Evolutionary conservation across 2,797 vertebrate genomes (phyloP).

Genomic region (Rhabdomys pumilio): DNA sequence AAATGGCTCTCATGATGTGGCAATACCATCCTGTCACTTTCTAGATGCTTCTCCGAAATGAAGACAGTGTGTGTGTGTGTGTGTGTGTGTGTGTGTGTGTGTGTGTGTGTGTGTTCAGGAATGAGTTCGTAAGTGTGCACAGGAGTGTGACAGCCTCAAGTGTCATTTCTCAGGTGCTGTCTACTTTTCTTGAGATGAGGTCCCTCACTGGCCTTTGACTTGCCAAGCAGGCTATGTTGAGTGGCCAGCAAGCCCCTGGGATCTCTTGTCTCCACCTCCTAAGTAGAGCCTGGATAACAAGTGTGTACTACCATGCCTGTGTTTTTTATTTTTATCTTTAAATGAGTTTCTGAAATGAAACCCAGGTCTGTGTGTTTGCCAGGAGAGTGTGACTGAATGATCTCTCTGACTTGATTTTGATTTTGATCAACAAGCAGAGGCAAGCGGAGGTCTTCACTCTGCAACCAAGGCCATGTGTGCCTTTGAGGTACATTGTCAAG

Average conservation of each 20-base stretch:
- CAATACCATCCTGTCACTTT: neutral
- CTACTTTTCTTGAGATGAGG: neutral
- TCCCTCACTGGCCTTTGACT: neutral
- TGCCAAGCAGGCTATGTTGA: neutral
- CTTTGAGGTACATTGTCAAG: neutral
- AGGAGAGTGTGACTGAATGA: too few species aligned
- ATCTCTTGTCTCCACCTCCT: neutral
- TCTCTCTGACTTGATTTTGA: neutral
- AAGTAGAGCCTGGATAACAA: neutral
- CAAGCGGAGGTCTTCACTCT: neutral
- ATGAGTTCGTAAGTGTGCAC: neutral
- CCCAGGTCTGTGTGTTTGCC: neutral
- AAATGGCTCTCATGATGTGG: neutral
- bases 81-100: neutral
- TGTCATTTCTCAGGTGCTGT: neutral
- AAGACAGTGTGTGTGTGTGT: neutral
- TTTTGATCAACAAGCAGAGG: neutral
- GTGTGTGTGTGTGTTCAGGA: neutral
- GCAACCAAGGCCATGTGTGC: neutral
- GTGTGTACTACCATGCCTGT: neutral
- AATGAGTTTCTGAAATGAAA: neutral
- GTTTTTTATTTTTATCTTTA: neutral
- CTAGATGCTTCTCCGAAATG: constrained; percentile 30
- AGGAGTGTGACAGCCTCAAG: neutral
- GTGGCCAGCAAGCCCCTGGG: neutral